phyloP scores from a whole-genome alignment of 2,888 invertebrate species.

The Pseudeuparius sepicola region DNA sequence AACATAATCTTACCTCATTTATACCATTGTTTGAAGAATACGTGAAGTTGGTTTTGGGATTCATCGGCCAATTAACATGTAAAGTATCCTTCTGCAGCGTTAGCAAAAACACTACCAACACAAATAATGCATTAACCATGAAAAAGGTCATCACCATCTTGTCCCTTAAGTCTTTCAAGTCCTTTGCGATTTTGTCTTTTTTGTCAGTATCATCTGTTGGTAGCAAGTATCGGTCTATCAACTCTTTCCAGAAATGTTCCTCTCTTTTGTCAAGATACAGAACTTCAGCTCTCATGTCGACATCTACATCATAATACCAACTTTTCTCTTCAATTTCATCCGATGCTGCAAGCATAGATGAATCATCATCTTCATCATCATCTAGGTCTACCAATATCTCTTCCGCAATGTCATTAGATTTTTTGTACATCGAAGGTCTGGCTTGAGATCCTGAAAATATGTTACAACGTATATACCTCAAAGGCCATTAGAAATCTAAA shows the following conservation, averaged over 20 bases:
- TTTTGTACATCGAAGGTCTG: neutral
- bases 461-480: too few species aligned
- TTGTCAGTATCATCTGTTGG: slow-evolving; percentile 59
- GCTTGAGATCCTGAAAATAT: too few species aligned
- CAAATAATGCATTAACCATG: slow-evolving; percentile 69
- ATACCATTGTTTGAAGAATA: slow-evolving; percentile 25
- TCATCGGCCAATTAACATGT: slow-evolving; percentile 59
- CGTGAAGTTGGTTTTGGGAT: slow-evolving; percentile 42
- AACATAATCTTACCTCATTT: slow-evolving; percentile 30
- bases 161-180: slow-evolving; percentile 53
- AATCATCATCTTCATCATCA: slow-evolving; percentile 27
- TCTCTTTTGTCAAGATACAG: slow-evolving; percentile 57
- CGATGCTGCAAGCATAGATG: slow-evolving; percentile 44
- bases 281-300: slow-evolving; percentile 53
- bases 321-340: slow-evolving; percentile 29
- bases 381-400: too few species aligned
- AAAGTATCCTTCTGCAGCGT: slow-evolving; percentile 62
- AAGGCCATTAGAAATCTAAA: too few species aligned
- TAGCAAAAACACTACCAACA: slow-evolving; percentile 61
- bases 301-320: slow-evolving; percentile 61
- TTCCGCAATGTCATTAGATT: neutral
- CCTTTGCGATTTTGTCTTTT: slow-evolving; percentile 32
- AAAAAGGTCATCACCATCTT: slow-evolving; percentile 59
- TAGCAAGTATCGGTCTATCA: slow-evolving; percentile 64
- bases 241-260: slow-evolving; percentile 64